Percentiles rank a stretch among this genome's conserved stretches.
Evolutionary conservation across 1,140 invertebrate species (phyloP).

Genomic region (Orchesella cincta): DNA sequence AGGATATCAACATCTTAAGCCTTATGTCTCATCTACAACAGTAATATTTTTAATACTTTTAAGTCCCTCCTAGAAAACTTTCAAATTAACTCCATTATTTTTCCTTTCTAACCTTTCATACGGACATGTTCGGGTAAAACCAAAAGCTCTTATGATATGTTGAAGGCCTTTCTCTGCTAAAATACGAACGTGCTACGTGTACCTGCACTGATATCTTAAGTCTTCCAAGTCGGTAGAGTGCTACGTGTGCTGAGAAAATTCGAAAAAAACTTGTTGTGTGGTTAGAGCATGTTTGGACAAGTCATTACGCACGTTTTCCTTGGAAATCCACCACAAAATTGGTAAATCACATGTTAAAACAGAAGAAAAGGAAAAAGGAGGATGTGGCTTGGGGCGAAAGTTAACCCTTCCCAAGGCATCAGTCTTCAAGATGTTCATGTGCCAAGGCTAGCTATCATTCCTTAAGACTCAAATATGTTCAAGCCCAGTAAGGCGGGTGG

Average conservation of each 20-base stretch:
- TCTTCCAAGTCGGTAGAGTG: too few relatives aligned
- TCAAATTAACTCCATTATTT: slow-evolving; percentile 50
- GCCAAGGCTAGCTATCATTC: background rate
- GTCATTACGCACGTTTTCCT: too few relatives aligned
- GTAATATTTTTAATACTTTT: slow-evolving; percentile 42
- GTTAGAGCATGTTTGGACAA: too few relatives aligned
- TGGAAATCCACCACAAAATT: too few relatives aligned
- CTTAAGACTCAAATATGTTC: background rate
- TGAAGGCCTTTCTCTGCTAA: too few relatives aligned
- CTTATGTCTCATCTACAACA: slow-evolving; percentile 7
- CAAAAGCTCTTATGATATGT: too few relatives aligned
- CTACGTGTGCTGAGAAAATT: too few relatives aligned
- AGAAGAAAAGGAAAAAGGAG: background rate
- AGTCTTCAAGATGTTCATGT: background rate
- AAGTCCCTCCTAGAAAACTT: slow-evolving; percentile 43
- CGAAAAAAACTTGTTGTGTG: too few relatives aligned
- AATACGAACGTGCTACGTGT: too few relatives aligned
- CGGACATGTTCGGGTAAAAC: background rate
- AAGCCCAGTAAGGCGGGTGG: background rate
- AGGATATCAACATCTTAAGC: slow-evolving; percentile 20
- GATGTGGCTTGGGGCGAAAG: slow-evolving; percentile 26
- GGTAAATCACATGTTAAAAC: too few relatives aligned
- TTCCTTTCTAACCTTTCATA: slow-evolving; percentile 29
- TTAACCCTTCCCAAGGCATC: slow-evolving; percentile 13
- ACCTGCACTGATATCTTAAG: too few relatives aligned